Percentiles rank a stretch among this genome's conserved stretches.
Conservation (phyloP, 2,113 vertebrate species). For the Strix aluco region DNA sequence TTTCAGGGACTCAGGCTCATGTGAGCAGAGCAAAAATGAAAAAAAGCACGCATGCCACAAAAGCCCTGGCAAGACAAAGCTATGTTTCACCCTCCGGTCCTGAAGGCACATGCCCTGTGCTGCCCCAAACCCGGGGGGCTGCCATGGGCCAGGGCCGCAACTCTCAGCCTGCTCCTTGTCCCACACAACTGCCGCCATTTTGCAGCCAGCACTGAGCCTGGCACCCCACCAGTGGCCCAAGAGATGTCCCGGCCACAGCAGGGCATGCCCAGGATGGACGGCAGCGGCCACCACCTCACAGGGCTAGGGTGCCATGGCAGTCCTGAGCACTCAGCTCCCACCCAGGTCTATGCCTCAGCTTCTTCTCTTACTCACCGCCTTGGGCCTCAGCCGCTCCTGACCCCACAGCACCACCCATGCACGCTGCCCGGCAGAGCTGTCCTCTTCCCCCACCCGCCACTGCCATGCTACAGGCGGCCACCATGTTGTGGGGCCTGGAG, state of each 20-base stretch:
- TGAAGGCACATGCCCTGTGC: rapidly evolving
- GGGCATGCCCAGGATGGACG: background rate
- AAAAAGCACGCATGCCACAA: rapidly evolving
- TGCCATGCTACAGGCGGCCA: no score
- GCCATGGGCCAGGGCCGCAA: background rate
- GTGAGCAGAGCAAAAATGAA: rapidly evolving
- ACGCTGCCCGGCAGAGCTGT: background rate
- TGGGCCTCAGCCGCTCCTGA: background rate
- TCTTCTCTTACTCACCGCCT: no score
- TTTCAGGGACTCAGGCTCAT: no score
- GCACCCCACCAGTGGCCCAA: no score
- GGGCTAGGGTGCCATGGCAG: background rate
- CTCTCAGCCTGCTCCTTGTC: background rate
- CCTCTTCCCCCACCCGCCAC: background rate
- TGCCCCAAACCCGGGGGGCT: background rate
- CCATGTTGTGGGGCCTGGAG: background rate
- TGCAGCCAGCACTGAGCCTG: background rate
- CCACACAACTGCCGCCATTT: rapidly evolving
- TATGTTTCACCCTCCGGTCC: rapidly evolving
- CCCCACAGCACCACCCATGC: background rate
- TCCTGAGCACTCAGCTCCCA: background rate
- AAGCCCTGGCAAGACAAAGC: background rate
- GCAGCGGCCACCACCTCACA: rapidly evolving
- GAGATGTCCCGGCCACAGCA: no score
- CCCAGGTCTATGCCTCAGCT: background rate